These are phyloP conservation scores for Orussus abietinus DNA, from an alignment of 1,140 invertebrate genomes.

Conservation along the genomic window DNA sequence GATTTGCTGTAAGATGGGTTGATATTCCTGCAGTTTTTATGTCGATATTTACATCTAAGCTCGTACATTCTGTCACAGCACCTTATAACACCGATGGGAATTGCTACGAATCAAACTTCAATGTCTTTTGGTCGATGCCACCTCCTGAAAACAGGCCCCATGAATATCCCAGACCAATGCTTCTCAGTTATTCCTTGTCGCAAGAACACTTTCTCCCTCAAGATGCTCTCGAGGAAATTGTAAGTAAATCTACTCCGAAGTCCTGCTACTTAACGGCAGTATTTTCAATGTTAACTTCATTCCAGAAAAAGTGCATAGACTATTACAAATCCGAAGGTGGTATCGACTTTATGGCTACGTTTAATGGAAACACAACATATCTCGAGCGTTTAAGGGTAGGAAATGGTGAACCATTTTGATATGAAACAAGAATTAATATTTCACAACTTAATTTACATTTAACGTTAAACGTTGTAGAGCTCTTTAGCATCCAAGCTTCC, in stretches of 20 bases:
- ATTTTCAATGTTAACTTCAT: slow-evolving; percentile 30
- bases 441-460: too few species aligned
- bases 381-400: slow-evolving; percentile 73
- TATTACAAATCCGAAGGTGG: slow-evolving; percentile 80
- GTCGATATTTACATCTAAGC: slow-evolving; percentile 10
- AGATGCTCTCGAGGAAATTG: slow-evolving; percentile 82
- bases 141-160: slow-evolving; percentile 85
- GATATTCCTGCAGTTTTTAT: slow-evolving; percentile 7
- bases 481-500: slow-evolving; percentile 49
- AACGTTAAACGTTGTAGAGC: slow-evolving; percentile 26
- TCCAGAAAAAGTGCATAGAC: slow-evolving; percentile 73
- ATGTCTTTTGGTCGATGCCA: slow-evolving; percentile 91
- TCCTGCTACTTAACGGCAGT: slow-evolving; percentile 6
- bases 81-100: slow-evolving; percentile 79
- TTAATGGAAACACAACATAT: slow-evolving; percentile 69
- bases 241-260: slow-evolving; percentile 34
- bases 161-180: slow-evolving; percentile 87
- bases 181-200: slow-evolving; percentile 78
- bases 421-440: too few species aligned
- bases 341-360: slow-evolving; percentile 72
- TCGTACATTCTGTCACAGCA: slow-evolving; percentile 59
- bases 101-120: slow-evolving; percentile 74
- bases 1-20: slow-evolving; percentile 88
- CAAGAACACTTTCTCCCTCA: slow-evolving; percentile 79
- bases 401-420: too few species aligned